These are phyloP conservation scores for Engraulis encrasicolus DNA, from an alignment of 2,113 vertebrate genomes.

Conservation along the genomic window DNA sequence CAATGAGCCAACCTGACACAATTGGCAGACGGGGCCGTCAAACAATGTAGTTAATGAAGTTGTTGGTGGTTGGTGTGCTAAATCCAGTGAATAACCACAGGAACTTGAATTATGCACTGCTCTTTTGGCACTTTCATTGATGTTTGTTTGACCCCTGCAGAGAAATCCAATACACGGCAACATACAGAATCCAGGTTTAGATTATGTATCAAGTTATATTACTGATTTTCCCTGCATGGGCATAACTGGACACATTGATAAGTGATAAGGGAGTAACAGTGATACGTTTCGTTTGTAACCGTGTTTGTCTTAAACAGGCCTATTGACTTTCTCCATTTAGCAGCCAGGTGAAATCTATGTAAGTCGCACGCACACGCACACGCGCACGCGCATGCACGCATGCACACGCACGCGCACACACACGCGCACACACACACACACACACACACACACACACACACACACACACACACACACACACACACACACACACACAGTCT, in stretches of 20 bases:
- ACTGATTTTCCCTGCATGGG: not conserved
- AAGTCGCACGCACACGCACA: too few relatives aligned
- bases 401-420: too few relatives aligned
- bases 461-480: not conserved
- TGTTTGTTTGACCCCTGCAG: not conserved
- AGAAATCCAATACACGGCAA: not conserved
- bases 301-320: not conserved
- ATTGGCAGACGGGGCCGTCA: too few relatives aligned
- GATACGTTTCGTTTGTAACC: too few relatives aligned
- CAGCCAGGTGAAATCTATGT: not conserved
- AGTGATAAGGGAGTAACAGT: not conserved
- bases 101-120: not conserved
- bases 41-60: not conserved
- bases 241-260: not conserved
- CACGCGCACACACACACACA: not conserved
- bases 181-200: not conserved
- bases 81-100: not conserved
- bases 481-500: not conserved
- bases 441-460: not conserved
- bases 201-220: constrained; percentile 11
- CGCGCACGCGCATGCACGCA: too few relatives aligned
- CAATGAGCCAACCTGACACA: too few relatives aligned
- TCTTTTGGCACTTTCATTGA: not conserved
- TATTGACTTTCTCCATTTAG: not conserved
- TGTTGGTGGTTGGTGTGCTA: not conserved